These are phyloP conservation scores for Carettochelys insculpta DNA, from an alignment of 2,113 vertebrate genomes.

Conservation along the genomic window DNA sequence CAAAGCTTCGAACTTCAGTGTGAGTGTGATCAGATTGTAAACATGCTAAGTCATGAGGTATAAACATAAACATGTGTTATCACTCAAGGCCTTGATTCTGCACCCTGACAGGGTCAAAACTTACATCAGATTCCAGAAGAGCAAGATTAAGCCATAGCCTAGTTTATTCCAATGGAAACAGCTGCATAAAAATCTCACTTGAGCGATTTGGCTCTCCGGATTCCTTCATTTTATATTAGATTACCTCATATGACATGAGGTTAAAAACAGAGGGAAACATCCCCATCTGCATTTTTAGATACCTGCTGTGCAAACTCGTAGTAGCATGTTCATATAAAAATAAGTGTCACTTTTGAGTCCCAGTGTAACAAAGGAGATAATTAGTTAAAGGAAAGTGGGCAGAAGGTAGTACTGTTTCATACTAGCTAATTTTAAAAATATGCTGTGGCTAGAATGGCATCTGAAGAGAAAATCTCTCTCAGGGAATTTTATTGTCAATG, in stretches of 20 bases:
- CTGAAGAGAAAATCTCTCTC: neutral
- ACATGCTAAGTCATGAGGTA: neutral
- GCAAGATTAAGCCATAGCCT: neutral
- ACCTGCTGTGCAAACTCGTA: constrained; percentile 45
- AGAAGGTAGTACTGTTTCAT: neutral
- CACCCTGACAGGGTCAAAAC: neutral
- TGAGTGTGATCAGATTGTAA: neutral
- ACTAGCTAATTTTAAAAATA: neutral
- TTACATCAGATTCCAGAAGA: neutral
- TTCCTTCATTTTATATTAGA: constrained; percentile 14
- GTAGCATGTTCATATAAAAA: constrained; percentile 19
- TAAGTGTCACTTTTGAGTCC: constrained; percentile 1
- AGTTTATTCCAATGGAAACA: neutral
- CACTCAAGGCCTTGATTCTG: neutral
- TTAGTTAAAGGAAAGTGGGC: neutral
- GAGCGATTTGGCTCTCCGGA: neutral
- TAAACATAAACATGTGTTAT: neutral
- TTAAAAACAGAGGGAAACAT: constrained; percentile 25
- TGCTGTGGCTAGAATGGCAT: neutral
- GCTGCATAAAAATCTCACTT: neutral
- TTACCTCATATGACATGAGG: neutral
- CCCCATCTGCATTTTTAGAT: constrained; percentile 1
- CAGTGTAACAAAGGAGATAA: constrained; percentile 19
- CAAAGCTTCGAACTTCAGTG: neutral
- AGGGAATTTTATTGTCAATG: neutral